Percentiles rank a stretch among this genome's conserved stretches.
phyloP scores from a whole-genome alignment of 2,113 vertebrate species.

The Etheostoma cragini region DNA sequence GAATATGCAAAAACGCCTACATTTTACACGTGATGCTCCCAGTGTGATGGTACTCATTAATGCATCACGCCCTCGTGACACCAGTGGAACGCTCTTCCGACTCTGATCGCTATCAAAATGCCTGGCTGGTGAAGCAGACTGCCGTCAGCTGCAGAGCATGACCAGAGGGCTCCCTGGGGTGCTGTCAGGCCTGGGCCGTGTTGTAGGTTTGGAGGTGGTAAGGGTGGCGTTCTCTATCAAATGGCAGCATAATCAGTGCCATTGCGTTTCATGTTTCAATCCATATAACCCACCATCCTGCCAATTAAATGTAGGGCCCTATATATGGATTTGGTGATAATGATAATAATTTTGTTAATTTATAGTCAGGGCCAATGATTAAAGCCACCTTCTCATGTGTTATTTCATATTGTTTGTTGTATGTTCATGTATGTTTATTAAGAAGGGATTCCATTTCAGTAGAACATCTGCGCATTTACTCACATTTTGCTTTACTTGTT shows the following conservation, averaged over 20 bases:
- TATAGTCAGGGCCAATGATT: not conserved
- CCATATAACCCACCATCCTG: not conserved
- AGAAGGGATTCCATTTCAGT: too few relatives aligned
- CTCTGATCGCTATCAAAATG: conserved; percentile 15
- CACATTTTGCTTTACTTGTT: not conserved
- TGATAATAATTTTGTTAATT: not conserved
- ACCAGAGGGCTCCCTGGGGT: conserved; percentile 21
- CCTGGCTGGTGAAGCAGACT: conserved; percentile 12
- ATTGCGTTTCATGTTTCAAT: conserved; percentile 8
- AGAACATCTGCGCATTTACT: not conserved
- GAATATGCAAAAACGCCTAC: not conserved
- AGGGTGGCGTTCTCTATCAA: not conserved
- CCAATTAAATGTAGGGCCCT: not conserved
- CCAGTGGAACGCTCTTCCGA: conserved; percentile 19
- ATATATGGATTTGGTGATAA: not conserved
- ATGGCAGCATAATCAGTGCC: conserved; percentile 28
- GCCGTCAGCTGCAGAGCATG: conserved; percentile 17
- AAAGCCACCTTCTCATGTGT: too few relatives aligned
- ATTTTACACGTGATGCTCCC: conserved; percentile 25
- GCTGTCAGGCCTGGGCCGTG: conserved; percentile 14
- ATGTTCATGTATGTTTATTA: too few relatives aligned
- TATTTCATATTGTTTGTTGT: too few relatives aligned
- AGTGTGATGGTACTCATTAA: conserved; percentile 49
- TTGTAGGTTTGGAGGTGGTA: not conserved
- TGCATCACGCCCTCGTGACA: conserved; percentile 16